Evolutionary conservation across 2,113 vertebrate species (phyloP).

Genomic region (Leuciscus idus): DNA sequence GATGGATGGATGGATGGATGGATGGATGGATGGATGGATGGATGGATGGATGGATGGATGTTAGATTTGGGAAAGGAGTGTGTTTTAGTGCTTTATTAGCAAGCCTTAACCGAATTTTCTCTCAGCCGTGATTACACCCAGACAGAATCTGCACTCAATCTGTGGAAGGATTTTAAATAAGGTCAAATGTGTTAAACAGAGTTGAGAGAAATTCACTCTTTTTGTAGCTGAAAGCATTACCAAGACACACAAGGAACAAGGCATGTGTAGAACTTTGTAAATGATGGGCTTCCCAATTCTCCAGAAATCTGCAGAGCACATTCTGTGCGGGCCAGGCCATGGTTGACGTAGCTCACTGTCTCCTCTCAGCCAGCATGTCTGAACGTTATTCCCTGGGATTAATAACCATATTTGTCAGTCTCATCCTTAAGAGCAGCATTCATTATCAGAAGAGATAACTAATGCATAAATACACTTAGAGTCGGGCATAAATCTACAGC

Average conservation of each 20-base stretch:
- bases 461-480: constrained; percentile 54
- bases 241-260: not conserved
- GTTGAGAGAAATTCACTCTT: not conserved
- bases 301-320: not conserved
- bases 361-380: constrained; percentile 37
- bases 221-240: not conserved
- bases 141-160: not conserved
- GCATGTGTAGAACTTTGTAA: not conserved
- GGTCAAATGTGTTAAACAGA: not conserved
- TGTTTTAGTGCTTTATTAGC: not conserved
- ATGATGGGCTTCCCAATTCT: not conserved
- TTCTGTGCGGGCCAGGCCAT: not conserved
- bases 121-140: not conserved
- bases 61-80: not conserved
- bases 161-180: not conserved
- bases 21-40: too few relatives aligned
- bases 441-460: constrained; percentile 44
- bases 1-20: too few relatives aligned
- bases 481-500: constrained; percentile 55
- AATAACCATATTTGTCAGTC: constrained; percentile 49
- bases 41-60: too few relatives aligned
- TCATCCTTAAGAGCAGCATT: constrained; percentile 20
- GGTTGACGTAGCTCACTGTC: constrained; percentile 45
- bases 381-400: constrained; percentile 32
- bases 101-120: not conserved